A percentile compares a stretch with the other conserved stretches of the same genome.
phyloP scores from a whole-genome alignment of 2,888 invertebrate species.

The Apamea epomidion region DNA sequence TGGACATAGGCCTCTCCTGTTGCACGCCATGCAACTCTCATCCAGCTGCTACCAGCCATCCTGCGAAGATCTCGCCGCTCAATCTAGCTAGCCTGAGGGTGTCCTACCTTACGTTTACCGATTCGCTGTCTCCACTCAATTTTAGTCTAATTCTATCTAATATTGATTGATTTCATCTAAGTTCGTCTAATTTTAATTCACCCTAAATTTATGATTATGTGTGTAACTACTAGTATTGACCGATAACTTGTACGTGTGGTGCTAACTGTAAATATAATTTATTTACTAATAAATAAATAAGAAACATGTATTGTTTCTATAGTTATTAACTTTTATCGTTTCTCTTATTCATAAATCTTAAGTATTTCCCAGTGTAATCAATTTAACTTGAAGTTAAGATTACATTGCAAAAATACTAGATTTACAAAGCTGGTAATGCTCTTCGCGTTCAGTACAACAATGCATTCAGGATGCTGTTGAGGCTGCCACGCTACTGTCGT shows the following conservation, averaged over 20 bases:
- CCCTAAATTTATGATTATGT: no score
- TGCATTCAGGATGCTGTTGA: not conserved
- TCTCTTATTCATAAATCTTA: not conserved
- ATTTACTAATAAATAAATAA: not conserved
- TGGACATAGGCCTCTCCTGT: no score
- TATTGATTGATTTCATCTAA: no score
- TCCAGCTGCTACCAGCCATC: no score
- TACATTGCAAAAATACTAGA: not conserved
- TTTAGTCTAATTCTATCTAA: no score
- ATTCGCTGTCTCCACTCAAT: no score
- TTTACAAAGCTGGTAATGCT: not conserved
- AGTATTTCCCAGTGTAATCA: not conserved
- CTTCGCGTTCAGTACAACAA: not conserved
- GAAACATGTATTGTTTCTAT: not conserved
- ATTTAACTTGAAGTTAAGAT: not conserved
- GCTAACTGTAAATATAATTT: not conserved
- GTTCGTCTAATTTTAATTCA: no score
- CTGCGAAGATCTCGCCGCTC: no score
- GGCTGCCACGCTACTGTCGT: not conserved
- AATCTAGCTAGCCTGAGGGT: no score
- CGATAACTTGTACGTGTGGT: not conserved
- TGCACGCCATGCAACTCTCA: no score
- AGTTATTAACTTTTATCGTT: not conserved
- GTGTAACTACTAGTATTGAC: not conserved
- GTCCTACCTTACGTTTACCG: no score